A percentile compares a stretch with the other conserved stretches of the same genome.
phyloP scores from a whole-genome alignment of 2,888 invertebrate genomes.

The Athalia circularis region DNA sequence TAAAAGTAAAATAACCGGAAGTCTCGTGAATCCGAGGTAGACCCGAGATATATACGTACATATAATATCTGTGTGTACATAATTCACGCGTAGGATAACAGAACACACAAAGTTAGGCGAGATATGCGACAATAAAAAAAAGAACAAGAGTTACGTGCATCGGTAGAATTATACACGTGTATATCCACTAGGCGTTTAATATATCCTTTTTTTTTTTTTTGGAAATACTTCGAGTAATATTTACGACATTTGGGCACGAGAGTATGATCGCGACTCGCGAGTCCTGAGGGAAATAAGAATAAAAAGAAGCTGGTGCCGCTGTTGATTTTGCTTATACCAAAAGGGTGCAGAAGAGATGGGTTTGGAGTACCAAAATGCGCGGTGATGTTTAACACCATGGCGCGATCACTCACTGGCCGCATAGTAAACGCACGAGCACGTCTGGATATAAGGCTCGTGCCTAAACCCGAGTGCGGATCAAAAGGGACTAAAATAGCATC shows the following conservation, averaged over 20 bases:
- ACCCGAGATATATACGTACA: background rate
- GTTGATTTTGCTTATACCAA: too few species aligned
- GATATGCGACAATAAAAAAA: background rate
- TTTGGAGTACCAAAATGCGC: slow-evolving; percentile 10
- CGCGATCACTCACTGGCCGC: slow-evolving; percentile 38
- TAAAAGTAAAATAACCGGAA: slow-evolving; percentile 61
- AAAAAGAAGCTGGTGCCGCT: background rate
- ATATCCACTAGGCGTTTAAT: too few species aligned
- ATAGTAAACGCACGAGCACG: slow-evolving; percentile 15
- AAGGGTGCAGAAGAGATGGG: background rate
- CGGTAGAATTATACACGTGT: too few species aligned
- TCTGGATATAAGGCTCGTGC: slow-evolving; percentile 19
- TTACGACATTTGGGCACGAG: slow-evolving; percentile 30
- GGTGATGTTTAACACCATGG: slow-evolving; percentile 41
- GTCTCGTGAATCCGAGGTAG: slow-evolving; percentile 48
- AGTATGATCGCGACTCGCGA: slow-evolving; percentile 9
- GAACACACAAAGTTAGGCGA: background rate
- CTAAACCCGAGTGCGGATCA: slow-evolving; percentile 54
- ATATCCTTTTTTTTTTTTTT: too few species aligned
- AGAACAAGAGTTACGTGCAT: background rate
- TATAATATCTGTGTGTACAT: slow-evolving; percentile 5
- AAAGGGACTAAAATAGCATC: slow-evolving; percentile 60
- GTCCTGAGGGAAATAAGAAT: background rate
- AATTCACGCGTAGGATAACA: background rate
- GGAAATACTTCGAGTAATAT: slow-evolving; percentile 35